Conservation (phyloP, 2,888 invertebrate species). For the Hypercompe scribonia region DNA sequence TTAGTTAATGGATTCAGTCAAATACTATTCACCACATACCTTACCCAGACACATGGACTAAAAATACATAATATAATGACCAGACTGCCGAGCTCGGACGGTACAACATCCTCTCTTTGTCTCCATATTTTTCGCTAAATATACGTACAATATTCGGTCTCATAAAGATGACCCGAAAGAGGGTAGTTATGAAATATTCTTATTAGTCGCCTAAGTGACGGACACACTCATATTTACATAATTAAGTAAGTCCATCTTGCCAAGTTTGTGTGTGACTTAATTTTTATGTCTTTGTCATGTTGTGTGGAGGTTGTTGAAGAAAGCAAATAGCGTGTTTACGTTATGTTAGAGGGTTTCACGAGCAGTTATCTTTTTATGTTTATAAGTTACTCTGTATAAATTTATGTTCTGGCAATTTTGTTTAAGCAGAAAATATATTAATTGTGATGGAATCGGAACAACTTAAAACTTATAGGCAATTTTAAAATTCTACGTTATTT, state of each 20-base stretch:
- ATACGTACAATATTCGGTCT: background rate
- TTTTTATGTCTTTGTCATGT: conserved; percentile 44
- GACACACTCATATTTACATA: conserved; percentile 49
- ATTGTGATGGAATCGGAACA: background rate
- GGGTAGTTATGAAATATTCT: conserved; percentile 52
- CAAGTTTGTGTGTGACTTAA: conserved; percentile 30
- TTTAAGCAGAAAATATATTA: background rate
- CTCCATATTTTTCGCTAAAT: conserved; percentile 4
- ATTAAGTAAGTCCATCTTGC: conserved; percentile 48
- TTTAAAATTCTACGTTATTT: background rate
- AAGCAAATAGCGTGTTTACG: conserved; percentile 1
- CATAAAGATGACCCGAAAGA: conserved; percentile 32
- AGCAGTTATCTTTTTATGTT: background rate
- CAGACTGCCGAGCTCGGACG: background rate
- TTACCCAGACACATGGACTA: background rate
- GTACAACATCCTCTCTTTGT: conserved; percentile 1
- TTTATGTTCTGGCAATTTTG: background rate
- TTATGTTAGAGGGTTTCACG: background rate
- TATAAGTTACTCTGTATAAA: background rate
- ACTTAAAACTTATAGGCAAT: too few species aligned
- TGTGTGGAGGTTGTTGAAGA: background rate
- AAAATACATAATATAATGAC: conserved; percentile 3
- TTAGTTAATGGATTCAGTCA: background rate
- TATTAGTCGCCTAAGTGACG: conserved; percentile 41
- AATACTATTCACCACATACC: background rate